Percentiles rank a stretch among this genome's conserved stretches.
Conservation (phyloP, 2,888 invertebrate species). For the Cryptocheilus praepositus region DNA sequence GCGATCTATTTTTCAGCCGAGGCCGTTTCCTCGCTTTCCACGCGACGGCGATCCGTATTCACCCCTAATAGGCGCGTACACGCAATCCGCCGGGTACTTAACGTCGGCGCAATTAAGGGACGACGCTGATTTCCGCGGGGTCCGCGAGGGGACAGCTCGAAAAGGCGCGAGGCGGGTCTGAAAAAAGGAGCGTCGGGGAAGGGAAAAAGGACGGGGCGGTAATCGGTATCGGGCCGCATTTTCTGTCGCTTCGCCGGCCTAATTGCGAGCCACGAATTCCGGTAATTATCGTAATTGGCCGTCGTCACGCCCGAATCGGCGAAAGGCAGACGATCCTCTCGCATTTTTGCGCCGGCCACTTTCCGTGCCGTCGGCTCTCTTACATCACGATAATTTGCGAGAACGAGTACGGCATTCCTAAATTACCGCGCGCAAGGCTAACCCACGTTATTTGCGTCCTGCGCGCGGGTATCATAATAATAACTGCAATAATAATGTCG, state of each 20-base stretch:
- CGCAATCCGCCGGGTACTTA: conserved; percentile 29
- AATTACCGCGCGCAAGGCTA: not conserved
- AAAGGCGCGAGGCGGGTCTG: conserved; percentile 3
- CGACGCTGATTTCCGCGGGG: conserved; percentile 46
- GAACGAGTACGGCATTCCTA: conserved; percentile 9
- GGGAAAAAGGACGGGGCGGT: conserved; percentile 19
- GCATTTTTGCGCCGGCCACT: conserved; percentile 9
- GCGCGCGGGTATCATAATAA: too few relatives aligned
- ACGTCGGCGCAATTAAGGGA: conserved; percentile 49
- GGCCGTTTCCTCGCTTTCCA: not conserved
- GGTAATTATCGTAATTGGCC: conserved; percentile 71
- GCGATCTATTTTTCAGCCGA: conserved; percentile 11
- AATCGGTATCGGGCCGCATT: conserved; percentile 42
- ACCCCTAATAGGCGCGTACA: conserved; percentile 24
- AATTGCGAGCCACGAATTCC: conserved; percentile 68
- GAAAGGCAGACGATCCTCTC: conserved; percentile 10
- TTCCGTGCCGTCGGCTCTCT: not conserved
- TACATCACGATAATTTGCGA: conserved; percentile 27
- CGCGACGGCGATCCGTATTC: conserved; percentile 11
- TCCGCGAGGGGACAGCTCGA: conserved; percentile 27
- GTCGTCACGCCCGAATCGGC: conserved; percentile 65
- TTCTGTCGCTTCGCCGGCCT: conserved; percentile 55
- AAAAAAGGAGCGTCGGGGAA: conserved; percentile 32
- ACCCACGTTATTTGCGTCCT: too few relatives aligned
- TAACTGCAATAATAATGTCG: too few relatives aligned